Base-by-base conservation (phyloP, 2,888 invertebrate species). In the Chirona hameri region DNA sequence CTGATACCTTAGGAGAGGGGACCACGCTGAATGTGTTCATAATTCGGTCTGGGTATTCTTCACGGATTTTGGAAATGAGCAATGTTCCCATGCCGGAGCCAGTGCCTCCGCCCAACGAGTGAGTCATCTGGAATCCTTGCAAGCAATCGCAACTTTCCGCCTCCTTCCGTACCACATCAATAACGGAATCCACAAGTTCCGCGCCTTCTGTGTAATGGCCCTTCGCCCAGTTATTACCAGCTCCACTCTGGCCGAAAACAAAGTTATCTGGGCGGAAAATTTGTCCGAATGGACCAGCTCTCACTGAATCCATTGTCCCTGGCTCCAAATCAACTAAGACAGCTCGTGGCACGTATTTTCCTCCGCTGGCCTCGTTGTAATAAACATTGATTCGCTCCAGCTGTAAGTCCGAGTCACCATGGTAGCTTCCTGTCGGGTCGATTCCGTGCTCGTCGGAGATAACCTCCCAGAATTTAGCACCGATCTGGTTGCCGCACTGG, bases 221-320 rank as follows among this genome's bases (percentile, higher is more conserved):
- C 89, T 85, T 85, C 48, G 85, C 85, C 85, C 85, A 85, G 82
- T 85, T 85, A 82, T 85, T 84, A 39, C 90, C 90, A 24, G 90
- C 90, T 1, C 90, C 90, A 84, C 88, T 89, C 84, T 90, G 90
- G 0, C 90, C 90, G 86, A 91, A 92, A 69, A 92, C 91, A 85
- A 92, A 93, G 87, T 93, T 93, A 87, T 93, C 92, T 14, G 92
- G 92, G 52, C 92, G 89, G 87, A 92, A 93, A 81, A 93, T 89
- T 85, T 92, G 91, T 10, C 93, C 92, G 89, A 95, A 97, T n/a
- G 96, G 95, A 84, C 97, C 97, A 0, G 96, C 95, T 85, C 97
- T 92, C 85, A 98, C 97, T 0, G 96, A 95, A 89, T 98, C 97
- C 97, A 98, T 98, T 86, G 97, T 97, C 85, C 97, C 97, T 81